phyloP scores from a whole-genome alignment of 2,797 vertebrate species.

The Sibirionetta formosa region DNA sequence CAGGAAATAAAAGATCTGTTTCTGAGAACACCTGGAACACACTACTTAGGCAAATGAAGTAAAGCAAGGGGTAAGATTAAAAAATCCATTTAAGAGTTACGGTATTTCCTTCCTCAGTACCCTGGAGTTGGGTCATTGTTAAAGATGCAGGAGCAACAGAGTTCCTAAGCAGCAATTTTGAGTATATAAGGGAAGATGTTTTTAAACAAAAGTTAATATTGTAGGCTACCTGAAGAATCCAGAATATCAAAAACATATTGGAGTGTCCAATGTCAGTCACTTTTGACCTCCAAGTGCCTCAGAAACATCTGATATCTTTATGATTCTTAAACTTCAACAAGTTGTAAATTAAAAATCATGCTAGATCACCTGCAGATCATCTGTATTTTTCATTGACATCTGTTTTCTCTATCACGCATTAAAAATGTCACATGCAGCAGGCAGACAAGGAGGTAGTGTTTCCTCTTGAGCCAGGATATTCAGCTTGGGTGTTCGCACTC shows the following conservation, averaged over 20 bases:
- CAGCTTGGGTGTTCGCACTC: background rate
- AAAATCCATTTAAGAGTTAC: background rate
- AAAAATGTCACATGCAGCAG: background rate
- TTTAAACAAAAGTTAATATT: background rate
- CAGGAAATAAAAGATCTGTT: background rate
- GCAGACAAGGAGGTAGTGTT: background rate
- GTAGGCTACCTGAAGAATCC: background rate
- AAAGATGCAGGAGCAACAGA: background rate
- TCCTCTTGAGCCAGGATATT: background rate
- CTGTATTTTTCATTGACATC: background rate
- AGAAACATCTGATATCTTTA: background rate
- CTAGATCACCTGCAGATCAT: background rate
- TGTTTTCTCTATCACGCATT: background rate
- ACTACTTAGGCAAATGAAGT: background rate
- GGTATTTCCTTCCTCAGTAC: background rate
- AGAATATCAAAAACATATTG: background rate
- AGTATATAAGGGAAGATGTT: background rate
- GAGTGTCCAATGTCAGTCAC: background rate
- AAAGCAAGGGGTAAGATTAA: background rate
- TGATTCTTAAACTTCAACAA: background rate
- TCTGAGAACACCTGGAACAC: background rate
- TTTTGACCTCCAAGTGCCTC: background rate
- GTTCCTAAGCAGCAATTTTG: background rate
- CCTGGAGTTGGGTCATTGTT: fast-evolving
- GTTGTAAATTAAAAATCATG: background rate